Evolutionary conservation across 2,797 vertebrate species (phyloP).

Genomic region (Premnoplex brunnescens): DNA sequence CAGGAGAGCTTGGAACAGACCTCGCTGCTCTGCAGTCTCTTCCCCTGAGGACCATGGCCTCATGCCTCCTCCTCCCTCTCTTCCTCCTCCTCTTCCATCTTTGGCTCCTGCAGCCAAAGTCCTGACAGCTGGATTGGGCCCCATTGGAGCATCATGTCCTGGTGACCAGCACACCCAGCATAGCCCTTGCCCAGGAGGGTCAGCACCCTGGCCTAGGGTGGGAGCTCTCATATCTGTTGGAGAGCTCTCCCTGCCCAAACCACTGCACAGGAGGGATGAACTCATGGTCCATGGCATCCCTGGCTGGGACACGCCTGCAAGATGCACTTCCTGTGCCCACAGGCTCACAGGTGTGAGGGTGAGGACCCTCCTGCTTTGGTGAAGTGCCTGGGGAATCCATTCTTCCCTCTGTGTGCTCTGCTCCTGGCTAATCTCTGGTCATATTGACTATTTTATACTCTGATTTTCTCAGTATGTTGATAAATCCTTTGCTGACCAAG

Average conservation of each 20-base stretch:
- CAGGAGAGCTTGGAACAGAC: background rate
- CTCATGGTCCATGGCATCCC: accelerated
- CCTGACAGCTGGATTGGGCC: background rate
- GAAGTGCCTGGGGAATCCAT: background rate
- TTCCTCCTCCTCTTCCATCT: background rate
- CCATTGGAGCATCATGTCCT: background rate
- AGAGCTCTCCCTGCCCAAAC: background rate
- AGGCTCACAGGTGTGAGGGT: background rate
- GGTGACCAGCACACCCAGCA: background rate
- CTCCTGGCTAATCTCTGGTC: background rate
- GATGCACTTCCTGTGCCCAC: background rate
- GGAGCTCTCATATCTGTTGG: background rate
- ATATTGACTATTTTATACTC: background rate
- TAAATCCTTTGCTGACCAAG: background rate
- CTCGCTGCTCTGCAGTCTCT: background rate
- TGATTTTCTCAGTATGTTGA: background rate
- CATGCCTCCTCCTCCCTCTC: background rate
- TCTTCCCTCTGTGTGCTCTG: background rate
- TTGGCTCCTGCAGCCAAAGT: background rate
- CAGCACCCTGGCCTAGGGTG: too few species aligned
- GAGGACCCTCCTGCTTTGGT: background rate
- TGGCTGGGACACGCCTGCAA: background rate
- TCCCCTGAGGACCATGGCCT: accelerated
- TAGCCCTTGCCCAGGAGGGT: background rate
- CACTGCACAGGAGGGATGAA: background rate